Base-by-base conservation (phyloP, 2,113 vertebrate species). In the Forbesichthys agassizii region DNA sequence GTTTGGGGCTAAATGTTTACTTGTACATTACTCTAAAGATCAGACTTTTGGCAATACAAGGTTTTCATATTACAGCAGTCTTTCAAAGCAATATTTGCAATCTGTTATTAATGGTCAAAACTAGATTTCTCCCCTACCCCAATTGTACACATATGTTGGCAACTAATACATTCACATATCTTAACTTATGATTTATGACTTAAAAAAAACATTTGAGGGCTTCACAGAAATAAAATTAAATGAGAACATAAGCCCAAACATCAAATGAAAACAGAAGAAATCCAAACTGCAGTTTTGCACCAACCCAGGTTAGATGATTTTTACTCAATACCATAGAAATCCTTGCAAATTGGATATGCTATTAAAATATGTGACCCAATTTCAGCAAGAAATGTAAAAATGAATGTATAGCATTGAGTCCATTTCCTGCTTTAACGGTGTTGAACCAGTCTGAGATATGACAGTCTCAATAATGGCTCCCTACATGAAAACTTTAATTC, bases 161-260 rank as follows among this genome's bases (percentile, higher is more conserved):
- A 82, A 72, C 81, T 0, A 58, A 62, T 69, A 85, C 86, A 87
- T 82, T 89, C 83, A 81, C 80, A 61, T 53, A 77, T 54, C 64
- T 77, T 9, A 20, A 49, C 51, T 61, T 57, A 66, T 64, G 68
- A 60, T 3, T 42, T 69, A 2, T 47, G 73, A 76, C 62, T 27
- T 65, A 61, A 6, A 51, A 71, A 54, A 33, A 14, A 64, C 53
- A 53, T 27, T 7, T 59, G 13, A 9, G 4, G 56, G 12, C 56
- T 11, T 33, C 9, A 27, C 9, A 27, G 18, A 11, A 27, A 58
- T 33, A 33, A 9, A 33, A 33, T 10, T 2, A 27, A 58, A 3
- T 9, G 10, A 12, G 10, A 58, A 4, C 33, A 36, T 10, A 68
- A 51, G 42, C 12, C 1, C 11, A 56, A 57, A 70, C 4, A 33